Percentiles rank a stretch among this genome's conserved stretches.
Evolutionary conservation across 2,797 vertebrate genomes (phyloP).

Genomic region (Labeo calbasu): DNA sequence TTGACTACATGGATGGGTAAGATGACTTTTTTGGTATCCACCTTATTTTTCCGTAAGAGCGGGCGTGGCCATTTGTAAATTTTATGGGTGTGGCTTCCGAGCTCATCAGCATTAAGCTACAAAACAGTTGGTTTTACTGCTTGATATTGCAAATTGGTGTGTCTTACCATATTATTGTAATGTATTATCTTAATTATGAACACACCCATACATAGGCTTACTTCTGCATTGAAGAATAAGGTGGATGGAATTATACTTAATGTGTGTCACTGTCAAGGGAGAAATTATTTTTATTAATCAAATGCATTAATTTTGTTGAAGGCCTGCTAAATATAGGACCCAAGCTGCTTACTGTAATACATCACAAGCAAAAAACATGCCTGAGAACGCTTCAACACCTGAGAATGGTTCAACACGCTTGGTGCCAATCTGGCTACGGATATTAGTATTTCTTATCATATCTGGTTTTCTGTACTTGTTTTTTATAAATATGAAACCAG

Average conservation of each 20-base stretch:
- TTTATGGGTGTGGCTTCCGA: too few relatives aligned
- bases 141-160: too few relatives aligned
- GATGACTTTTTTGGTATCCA: background rate
- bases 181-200: too few relatives aligned
- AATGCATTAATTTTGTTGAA: constrained; percentile 34
- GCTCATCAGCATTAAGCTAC: too few relatives aligned
- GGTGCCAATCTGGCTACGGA: constrained; percentile 76
- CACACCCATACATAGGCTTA: too few relatives aligned
- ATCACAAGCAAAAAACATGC: constrained; percentile 54
- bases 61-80: too few relatives aligned
- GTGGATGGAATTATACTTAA: background rate
- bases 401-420: constrained; percentile 56
- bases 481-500: constrained; percentile 74
- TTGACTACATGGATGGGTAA: constrained; percentile 64
- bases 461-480: constrained; percentile 72
- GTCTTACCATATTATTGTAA: too few relatives aligned
- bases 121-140: too few relatives aligned
- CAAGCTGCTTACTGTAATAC: constrained; percentile 58
- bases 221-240: too few relatives aligned
- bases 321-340: constrained; percentile 64
- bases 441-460: constrained; percentile 73
- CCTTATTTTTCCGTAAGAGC: too few relatives aligned
- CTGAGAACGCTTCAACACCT: constrained; percentile 41
- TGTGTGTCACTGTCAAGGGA: background rate
- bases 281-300: background rate